phyloP scores from a whole-genome alignment of 2,888 invertebrate genomes.

The Mylabris sibirica region DNA sequence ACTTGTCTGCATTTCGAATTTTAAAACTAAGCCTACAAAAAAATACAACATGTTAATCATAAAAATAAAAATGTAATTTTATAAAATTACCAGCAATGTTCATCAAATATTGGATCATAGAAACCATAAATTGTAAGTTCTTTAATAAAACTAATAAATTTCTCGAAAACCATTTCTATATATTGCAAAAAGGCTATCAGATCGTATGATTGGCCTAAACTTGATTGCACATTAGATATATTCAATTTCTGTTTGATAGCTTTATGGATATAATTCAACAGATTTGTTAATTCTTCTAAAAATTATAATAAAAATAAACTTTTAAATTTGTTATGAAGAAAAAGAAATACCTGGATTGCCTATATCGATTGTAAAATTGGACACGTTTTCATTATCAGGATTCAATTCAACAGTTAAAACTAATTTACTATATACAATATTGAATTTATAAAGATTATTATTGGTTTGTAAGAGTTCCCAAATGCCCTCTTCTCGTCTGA shows the following conservation, averaged over 20 bases:
- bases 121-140: constrained; percentile 26
- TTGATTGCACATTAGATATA: constrained; percentile 26
- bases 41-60: no score
- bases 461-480: constrained; percentile 28
- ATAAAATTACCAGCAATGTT: constrained; percentile 32
- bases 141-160: constrained; percentile 26
- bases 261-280: constrained; percentile 16
- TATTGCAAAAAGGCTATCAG: constrained; percentile 40
- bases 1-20: not conserved
- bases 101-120: constrained; percentile 30
- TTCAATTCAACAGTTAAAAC: constrained; percentile 32
- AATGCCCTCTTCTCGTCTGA: constrained; percentile 25
- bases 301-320: no score
- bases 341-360: no score
- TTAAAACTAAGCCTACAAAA: constrained; percentile 15
- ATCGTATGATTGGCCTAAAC: constrained; percentile 38
- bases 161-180: constrained; percentile 33
- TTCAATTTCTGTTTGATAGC: constrained; percentile 34
- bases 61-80: not conserved
- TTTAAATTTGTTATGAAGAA: no score
- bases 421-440: constrained; percentile 26
- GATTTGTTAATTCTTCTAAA: not conserved
- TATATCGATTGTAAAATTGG: constrained; percentile 1
- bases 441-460: constrained; percentile 30
- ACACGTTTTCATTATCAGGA: constrained; percentile 29